These are phyloP conservation scores for Drosophila littoralis DNA, from an alignment of 1,140 invertebrate genomes.

Conservation along the genomic window DNA sequence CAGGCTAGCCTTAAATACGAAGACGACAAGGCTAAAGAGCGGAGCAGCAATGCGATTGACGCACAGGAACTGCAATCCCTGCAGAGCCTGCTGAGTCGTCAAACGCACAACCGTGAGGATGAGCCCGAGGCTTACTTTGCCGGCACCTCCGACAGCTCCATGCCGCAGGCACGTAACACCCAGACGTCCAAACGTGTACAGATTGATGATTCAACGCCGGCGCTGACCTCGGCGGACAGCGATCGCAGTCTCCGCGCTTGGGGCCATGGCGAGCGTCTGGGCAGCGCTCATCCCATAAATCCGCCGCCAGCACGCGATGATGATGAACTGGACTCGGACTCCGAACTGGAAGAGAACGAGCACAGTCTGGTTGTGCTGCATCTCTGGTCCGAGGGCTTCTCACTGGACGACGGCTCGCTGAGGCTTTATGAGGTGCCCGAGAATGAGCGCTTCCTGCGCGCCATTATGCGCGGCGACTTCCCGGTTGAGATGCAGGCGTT, in stretches of 20 bases:
- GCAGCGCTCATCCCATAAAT: conserved; percentile 65
- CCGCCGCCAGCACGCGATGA: conserved; percentile 30
- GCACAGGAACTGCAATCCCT: conserved; percentile 2
- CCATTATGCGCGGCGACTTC: conserved; percentile 60
- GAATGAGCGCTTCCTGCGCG: conserved; percentile 57
- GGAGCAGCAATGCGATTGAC: background rate
- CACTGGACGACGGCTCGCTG: conserved; percentile 56
- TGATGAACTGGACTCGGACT: conserved; percentile 49
- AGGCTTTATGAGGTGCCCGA: conserved; percentile 53
- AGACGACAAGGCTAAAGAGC: conserved; percentile 29
- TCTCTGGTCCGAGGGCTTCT: conserved; percentile 68
- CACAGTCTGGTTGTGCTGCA: conserved; percentile 58
- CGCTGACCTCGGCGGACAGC: conserved; percentile 60
- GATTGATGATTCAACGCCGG: conserved; percentile 57
- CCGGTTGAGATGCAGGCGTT: conserved; percentile 54
- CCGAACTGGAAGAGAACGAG: conserved; percentile 46
- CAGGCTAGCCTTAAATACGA: conserved; percentile 51
- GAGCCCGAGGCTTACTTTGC: conserved; percentile 34
- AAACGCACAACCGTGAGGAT: background rate
- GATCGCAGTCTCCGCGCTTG: conserved; percentile 60
- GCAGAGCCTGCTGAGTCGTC: conserved; percentile 36
- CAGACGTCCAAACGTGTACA: conserved; percentile 32
- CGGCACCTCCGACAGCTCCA: conserved; percentile 21
- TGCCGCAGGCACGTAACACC: background rate
- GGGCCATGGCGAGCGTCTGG: conserved; percentile 53